phyloP scores from a whole-genome alignment of 2,113 vertebrate species.

The Pedetes capensis region DNA sequence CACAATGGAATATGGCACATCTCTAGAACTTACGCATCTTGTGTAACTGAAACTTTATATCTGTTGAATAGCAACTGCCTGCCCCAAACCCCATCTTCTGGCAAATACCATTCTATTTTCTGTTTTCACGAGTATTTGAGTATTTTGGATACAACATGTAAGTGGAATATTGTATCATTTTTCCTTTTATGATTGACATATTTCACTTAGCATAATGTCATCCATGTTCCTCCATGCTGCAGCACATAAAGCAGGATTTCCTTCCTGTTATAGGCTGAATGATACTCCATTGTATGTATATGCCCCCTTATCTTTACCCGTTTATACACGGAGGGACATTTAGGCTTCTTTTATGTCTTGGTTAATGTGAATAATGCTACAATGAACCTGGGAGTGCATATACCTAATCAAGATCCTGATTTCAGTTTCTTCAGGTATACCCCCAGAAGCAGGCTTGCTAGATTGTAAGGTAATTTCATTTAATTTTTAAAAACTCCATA shows the following conservation, averaged over 20 bases:
- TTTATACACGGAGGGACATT: background rate
- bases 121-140: too few species aligned
- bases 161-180: background rate
- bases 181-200: background rate
- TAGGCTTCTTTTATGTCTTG: background rate
- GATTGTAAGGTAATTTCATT: background rate
- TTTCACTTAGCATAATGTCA: too few species aligned
- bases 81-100: background rate
- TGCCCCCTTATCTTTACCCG: too few species aligned
- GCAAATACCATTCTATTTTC: background rate
- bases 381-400: background rate
- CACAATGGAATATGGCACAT: background rate
- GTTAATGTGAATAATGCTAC: too few species aligned
- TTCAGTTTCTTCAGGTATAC: too few species aligned
- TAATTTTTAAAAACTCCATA: background rate
- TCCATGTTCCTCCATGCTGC: background rate
- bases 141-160: too few species aligned
- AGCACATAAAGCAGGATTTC: too few species aligned
- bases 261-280: too few species aligned
- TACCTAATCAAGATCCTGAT: background rate
- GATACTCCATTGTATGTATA: too few species aligned
- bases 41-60: background rate
- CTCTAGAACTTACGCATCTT: background rate
- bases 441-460: background rate
- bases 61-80: background rate